These are phyloP conservation scores for Formica selysi DNA, from an alignment of 1,140 invertebrate species.

Conservation along the genomic window DNA sequence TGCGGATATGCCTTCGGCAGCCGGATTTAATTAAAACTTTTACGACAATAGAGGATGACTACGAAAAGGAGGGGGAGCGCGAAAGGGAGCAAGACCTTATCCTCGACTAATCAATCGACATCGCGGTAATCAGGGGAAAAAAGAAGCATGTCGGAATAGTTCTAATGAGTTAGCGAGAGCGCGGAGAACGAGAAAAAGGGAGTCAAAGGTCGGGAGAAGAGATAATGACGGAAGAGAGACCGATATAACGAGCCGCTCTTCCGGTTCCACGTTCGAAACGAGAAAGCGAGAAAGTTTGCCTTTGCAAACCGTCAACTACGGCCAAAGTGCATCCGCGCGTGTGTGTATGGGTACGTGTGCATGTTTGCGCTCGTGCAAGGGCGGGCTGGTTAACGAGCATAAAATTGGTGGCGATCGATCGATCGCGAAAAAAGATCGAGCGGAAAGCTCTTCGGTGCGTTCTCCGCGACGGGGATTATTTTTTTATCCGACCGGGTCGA, in stretches of 20 bases:
- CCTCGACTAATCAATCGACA: conserved; percentile 71
- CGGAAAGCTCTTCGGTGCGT: conserved; percentile 31
- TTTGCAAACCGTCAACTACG: conserved; percentile 21
- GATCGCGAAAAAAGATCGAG: conserved; percentile 63
- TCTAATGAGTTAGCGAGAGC: conserved; percentile 34
- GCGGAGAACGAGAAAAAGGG: conserved; percentile 12
- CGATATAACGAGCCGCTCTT: conserved; percentile 54
- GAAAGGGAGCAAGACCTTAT: conserved; percentile 62
- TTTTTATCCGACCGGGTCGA: conserved; percentile 59
- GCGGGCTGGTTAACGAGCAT: conserved; percentile 67
- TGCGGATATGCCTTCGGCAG: conserved; percentile 63
- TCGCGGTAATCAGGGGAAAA: conserved; percentile 61
- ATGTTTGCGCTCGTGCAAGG: background rate
- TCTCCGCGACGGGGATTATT: conserved; percentile 25
- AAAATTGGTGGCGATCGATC: conserved; percentile 67
- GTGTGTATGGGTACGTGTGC: background rate
- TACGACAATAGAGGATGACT: conserved; percentile 63
- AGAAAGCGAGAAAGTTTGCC: conserved; percentile 26
- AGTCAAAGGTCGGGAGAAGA: background rate
- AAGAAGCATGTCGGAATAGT: conserved; percentile 63
- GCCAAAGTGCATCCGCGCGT: background rate
- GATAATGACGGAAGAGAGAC: conserved; percentile 21
- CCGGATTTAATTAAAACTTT: conserved; percentile 77
- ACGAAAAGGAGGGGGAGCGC: background rate
- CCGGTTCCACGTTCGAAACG: conserved; percentile 54